Conservation (phyloP, 2,888 invertebrate genomes). For the Argyresthia albistria region DNA sequence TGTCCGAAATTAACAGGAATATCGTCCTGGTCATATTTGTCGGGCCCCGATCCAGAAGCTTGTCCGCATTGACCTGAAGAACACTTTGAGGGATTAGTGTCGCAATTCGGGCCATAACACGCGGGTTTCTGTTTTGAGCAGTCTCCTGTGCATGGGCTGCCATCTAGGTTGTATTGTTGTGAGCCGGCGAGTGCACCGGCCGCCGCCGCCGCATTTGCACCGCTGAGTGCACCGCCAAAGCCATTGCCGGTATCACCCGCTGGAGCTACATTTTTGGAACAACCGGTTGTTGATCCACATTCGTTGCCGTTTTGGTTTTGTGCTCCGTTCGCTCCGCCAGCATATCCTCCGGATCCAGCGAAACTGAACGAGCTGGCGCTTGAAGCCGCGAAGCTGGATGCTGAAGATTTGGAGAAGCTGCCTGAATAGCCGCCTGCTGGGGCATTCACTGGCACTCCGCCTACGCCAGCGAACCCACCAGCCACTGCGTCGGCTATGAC, state of each 20-base stretch:
- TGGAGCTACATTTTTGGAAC: neutral
- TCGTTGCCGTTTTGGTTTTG: neutral
- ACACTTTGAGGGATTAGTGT: conserved; percentile 12
- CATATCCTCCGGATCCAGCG: conserved; percentile 22
- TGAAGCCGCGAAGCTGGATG: conserved; percentile 52
- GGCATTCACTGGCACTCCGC: conserved; percentile 27
- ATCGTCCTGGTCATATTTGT: conserved; percentile 3
- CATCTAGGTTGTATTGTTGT: conserved; percentile 9
- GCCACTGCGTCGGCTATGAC: conserved; percentile 38
- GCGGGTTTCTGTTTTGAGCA: conserved; percentile 16
- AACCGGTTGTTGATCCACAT: neutral
- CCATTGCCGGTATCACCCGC: neutral
- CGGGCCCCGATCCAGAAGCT: neutral
- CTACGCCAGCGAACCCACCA: conserved; percentile 26
- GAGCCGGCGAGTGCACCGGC: conserved; percentile 16
- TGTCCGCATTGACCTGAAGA: conserved; percentile 7
- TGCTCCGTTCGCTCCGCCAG: neutral
- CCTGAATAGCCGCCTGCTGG: conserved; percentile 46
- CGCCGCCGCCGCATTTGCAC: conserved; percentile 17
- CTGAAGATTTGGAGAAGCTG: conserved; percentile 53
- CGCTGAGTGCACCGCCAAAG: conserved; percentile 10
- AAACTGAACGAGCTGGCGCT: conserved; percentile 55
- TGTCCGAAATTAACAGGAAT: neutral
- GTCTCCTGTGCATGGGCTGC: conserved; percentile 15
- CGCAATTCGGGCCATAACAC: conserved; percentile 23